A percentile compares a stretch with the other conserved stretches of the same genome.
phyloP scores from a whole-genome alignment of 2,888 invertebrate species.

The Dicyrtomina minuta region DNA sequence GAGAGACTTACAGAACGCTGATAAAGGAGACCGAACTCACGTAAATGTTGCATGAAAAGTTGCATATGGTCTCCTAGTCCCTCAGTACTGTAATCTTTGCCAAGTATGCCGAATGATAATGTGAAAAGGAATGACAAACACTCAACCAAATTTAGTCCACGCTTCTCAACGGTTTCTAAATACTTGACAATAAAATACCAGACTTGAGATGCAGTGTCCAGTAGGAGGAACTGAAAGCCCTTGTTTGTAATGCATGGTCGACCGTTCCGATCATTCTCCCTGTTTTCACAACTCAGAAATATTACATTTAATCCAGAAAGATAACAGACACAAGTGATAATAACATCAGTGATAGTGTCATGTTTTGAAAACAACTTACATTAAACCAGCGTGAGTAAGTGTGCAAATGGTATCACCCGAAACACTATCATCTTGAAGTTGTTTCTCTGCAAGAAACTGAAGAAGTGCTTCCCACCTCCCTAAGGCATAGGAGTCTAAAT shows the following conservation, averaged over 20 bases:
- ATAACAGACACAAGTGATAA: background rate
- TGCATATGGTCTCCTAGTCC: constrained; percentile 85
- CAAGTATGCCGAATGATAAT: constrained; percentile 89
- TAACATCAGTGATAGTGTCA: constrained; percentile 5
- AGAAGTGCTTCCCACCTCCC: constrained; percentile 96
- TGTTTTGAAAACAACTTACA: constrained; percentile 66
- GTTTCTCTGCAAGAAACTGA: constrained; percentile 77
- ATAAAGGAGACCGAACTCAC: constrained; percentile 96
- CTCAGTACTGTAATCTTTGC: constrained; percentile 95
- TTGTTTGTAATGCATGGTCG: constrained; percentile 86
- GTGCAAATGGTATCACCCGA: constrained; percentile 93
- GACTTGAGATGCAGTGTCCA: constrained; percentile 89
- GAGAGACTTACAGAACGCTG: constrained; percentile 76
- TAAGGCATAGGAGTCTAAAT: constrained; percentile 85
- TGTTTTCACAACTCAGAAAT: constrained; percentile 54
- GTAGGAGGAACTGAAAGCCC: constrained; percentile 93
- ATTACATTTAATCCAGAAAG: constrained; percentile 7
- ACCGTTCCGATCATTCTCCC: constrained; percentile 70
- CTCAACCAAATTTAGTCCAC: constrained; percentile 83
- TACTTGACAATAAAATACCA: constrained; percentile 98
- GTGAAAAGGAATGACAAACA: constrained; percentile 95
- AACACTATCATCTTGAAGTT: constrained; percentile 80
- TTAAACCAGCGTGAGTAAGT: constrained; percentile 86
- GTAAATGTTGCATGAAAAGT: constrained; percentile 87
- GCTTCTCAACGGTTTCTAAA: constrained; percentile 84